A percentile compares a stretch with the other conserved stretches of the same genome.
phyloP scores from a whole-genome alignment of 1,140 invertebrate species.

The Sitodiplosis mosellana region DNA sequence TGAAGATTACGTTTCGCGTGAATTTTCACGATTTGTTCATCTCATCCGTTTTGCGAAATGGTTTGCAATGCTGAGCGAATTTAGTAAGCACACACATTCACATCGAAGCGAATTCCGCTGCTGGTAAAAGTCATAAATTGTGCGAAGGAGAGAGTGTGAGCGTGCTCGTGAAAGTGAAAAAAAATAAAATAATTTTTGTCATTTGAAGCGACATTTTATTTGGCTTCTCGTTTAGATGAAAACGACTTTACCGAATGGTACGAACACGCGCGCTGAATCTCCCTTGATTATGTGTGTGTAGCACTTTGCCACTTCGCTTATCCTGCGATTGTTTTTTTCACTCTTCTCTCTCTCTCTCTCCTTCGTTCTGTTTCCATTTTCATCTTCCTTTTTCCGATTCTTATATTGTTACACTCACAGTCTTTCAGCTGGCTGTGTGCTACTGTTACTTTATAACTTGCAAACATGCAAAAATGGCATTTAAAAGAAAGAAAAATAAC shows the following conservation, averaged over 20 bases:
- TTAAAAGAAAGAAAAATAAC: not conserved
- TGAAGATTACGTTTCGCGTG: no score
- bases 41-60: no score
- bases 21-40: no score
- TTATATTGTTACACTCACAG: not conserved
- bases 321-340: not conserved
- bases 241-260: not conserved
- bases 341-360: not conserved
- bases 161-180: not conserved
- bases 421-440: not conserved
- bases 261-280: not conserved
- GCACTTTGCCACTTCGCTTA: conserved; percentile 1
- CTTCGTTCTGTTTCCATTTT: not conserved
- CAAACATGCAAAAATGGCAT: not conserved
- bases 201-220: not conserved
- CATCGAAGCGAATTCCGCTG: no score
- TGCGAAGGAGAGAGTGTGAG: no score
- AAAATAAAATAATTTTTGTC: not conserved
- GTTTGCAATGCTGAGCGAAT: no score
- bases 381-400: not conserved
- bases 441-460: not conserved
- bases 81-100: no score
- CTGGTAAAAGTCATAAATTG: no score
- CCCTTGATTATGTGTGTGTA: no score
- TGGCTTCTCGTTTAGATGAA: not conserved